A percentile compares a stretch with the other conserved stretches of the same genome.
phyloP scores from a whole-genome alignment of 2,888 invertebrate species.

The Drosophila rellima region DNA sequence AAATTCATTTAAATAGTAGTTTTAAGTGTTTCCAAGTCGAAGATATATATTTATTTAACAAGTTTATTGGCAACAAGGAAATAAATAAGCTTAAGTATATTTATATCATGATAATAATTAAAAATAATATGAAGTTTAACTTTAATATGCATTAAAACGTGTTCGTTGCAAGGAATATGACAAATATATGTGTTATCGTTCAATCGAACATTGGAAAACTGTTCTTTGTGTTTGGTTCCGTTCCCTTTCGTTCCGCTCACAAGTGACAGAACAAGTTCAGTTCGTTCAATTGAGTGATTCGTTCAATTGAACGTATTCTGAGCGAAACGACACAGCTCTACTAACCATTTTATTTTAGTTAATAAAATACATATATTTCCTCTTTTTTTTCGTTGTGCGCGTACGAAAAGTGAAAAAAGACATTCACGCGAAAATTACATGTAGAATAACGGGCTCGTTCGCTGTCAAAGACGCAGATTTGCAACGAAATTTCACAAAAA shows the following conservation, averaged over 20 bases:
- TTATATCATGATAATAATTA: background rate
- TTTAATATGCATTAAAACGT: background rate
- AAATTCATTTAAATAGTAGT: background rate
- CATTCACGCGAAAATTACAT: slow-evolving; percentile 38
- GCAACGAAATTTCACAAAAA: slow-evolving; percentile 62
- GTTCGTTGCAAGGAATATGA: background rate
- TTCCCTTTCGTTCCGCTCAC: slow-evolving; percentile 2
- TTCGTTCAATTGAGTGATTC: background rate
- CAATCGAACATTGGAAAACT: background rate
- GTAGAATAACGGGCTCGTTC: slow-evolving; percentile 41
- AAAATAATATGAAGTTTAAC: background rate
- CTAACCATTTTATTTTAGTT: slow-evolving; percentile 81
- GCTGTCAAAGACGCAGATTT: slow-evolving; percentile 47
- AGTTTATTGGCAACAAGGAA: background rate
- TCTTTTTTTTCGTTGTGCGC: slow-evolving; percentile 74
- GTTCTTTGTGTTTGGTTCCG: background rate
- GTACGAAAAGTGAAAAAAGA: slow-evolving; percentile 46
- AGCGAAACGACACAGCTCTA: slow-evolving; percentile 33
- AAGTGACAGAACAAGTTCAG: slow-evolving; percentile 5
- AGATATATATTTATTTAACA: background rate
- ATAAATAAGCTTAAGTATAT: background rate
- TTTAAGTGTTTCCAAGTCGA: background rate
- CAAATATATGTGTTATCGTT: background rate
- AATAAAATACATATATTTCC: slow-evolving; percentile 77
- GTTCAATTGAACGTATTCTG: slow-evolving; percentile 19